Base-by-base conservation (phyloP, 2,113 vertebrate genomes). In the Zeus faber region DNA sequence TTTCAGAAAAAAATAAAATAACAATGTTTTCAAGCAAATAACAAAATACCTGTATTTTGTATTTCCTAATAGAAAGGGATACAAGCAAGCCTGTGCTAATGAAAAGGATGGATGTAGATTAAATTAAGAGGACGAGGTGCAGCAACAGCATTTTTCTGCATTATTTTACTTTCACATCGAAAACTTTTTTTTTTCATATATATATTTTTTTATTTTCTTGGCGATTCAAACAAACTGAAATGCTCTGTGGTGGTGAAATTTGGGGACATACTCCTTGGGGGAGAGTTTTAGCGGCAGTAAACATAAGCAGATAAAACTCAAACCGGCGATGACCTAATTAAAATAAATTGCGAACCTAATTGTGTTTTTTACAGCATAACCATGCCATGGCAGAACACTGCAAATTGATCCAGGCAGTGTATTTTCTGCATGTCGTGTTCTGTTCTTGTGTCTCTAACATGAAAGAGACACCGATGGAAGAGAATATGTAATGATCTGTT, bases 281-380 rank as follows among this genome's bases (percentile, higher is more conserved):
- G 55, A 54, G 35, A 8, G 58, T 59, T 54, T 53, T 69, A 58
- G 57, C 60, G 54, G 56, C 47, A 70, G 54, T 58, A 68, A 74
- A 78, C 66, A 79, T 62, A 55, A 68, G 37, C 60, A 76, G 54
- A 73, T 73, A 48, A 20, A 18, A 64, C 51, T 63, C 49, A 74
- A 63, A 74, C 46, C 58, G 65, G 61, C 72, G 62, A 81, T 70
- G 65, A 67, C 61, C 64, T 45, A 61, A 78, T 74, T 77, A 50
- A 75, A 62, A 67, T 65, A 58, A 55, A 56, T 37, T 60, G 61
- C 55, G 76, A 64, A 59, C 49, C 24, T 37, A 55, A 74, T 31
- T 31, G 53, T 29, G 54, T 49, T 70, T n/a, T 65, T 65, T 43
- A 70, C 65, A 70, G 62, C 16, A 1, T 55, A 69, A 47, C 45